These are phyloP conservation scores for Cryptophagus acutangulus DNA, from an alignment of 2,888 invertebrate genomes.

Conservation along the genomic window DNA sequence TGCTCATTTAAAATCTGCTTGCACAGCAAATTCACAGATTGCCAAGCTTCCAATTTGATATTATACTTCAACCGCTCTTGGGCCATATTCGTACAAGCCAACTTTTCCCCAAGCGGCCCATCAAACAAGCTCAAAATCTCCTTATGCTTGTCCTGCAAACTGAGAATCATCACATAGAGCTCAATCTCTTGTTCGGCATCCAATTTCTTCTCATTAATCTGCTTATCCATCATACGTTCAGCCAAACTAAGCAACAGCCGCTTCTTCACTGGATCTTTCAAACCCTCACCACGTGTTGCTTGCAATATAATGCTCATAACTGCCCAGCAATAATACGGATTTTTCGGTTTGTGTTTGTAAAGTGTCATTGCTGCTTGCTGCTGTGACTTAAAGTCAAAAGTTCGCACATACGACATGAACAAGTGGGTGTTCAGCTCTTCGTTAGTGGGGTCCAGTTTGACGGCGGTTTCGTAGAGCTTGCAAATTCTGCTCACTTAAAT, in stretches of 20 bases:
- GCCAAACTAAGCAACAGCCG: slow-evolving; percentile 80
- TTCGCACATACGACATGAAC: slow-evolving; percentile 92
- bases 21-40: slow-evolving; percentile 66
- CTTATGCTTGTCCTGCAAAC: slow-evolving; percentile 73
- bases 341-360: slow-evolving; percentile 87
- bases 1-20: slow-evolving; percentile 70
- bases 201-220: slow-evolving; percentile 79
- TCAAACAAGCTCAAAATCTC: slow-evolving; percentile 79
- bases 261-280: slow-evolving; percentile 54
- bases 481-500: too few species aligned
- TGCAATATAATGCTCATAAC: slow-evolving; percentile 96
- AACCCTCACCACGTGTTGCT: slow-evolving; percentile 53
- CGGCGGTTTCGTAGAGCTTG: slow-evolving; percentile 82
- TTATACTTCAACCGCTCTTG: slow-evolving; percentile 71
- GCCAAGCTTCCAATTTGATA: slow-evolving; percentile 69
- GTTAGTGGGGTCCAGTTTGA: slow-evolving; percentile 76
- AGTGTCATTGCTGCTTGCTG: slow-evolving; percentile 84
- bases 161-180: slow-evolving; percentile 82
- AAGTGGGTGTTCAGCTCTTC: slow-evolving; percentile 91
- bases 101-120: slow-evolving; percentile 64
- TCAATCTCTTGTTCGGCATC: slow-evolving; percentile 93
- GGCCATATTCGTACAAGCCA: slow-evolving; percentile 63
- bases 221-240: slow-evolving; percentile 89
- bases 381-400: slow-evolving; percentile 85
- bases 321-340: slow-evolving; percentile 97